Base-by-base conservation (phyloP, 2,113 vertebrate genomes). In the Xiphophorus maculatus region DNA sequence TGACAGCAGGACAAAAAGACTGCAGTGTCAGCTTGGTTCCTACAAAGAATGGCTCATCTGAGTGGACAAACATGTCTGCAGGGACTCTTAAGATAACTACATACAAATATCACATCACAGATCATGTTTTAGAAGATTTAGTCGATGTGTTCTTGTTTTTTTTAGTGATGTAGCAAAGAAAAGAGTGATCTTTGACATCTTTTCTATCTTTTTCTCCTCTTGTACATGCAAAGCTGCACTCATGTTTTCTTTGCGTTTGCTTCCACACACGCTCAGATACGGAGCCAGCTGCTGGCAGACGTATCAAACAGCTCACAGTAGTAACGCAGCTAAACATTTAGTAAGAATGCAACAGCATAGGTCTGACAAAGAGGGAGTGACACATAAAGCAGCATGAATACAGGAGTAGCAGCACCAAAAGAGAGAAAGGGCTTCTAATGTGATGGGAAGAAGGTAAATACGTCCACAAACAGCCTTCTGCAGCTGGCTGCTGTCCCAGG, bases 401-500 rank as follows among this genome's bases (percentile, higher is more conserved):
- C 11, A 64, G 8, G 1, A 22, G 28, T 33, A 64, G 29, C 63
- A 64, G 15, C 19, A 64, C 0, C 22, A 54, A 54, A 54, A 3
- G 51, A 54, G 7, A 54, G 51, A 54, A 54, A 54, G 8, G 22
- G 8, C 6, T 58, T 58, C 9, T 17, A 3, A 64, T 30, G 32
- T 35, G 3, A 37, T 4, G 3, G 33, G 63, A 65, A 65, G 32
- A 35, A 65, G 32, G 33, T 10, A 92, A 93, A 93, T 85, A 92
- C 65, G n/a, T 1, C 10, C 40, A 27, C 66, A 62, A 58, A 17
- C 69, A 33, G 35, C 82, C 82, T 82, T 79, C 75, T 81, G 84
- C 89, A 93, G 88, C 84, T 92, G 92, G 84, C 85, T 51, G 69
- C 35, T 30, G 71, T 90, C 82, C 85, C 90, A 90, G 84, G 88